Evolutionary conservation across 2,888 invertebrate genomes (phyloP).

Genomic region (Hydrotaea cyrtoneurina): DNA sequence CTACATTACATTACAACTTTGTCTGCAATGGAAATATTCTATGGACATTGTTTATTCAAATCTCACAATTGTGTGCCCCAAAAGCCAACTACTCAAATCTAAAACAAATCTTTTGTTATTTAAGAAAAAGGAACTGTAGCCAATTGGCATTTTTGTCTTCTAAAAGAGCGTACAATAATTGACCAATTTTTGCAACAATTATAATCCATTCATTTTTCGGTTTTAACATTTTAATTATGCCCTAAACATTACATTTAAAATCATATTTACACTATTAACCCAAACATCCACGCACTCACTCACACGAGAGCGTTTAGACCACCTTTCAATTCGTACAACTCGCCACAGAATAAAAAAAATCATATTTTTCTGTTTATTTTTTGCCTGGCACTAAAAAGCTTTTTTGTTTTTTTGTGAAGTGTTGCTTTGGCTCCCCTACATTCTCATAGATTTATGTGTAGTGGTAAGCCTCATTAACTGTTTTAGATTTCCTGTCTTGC

Average conservation of each 20-base stretch:
- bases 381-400: no score
- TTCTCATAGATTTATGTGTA: background rate
- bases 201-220: background rate
- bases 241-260: slow-evolving; percentile 14
- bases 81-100: no score
- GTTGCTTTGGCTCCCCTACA: background rate
- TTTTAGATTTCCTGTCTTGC: slow-evolving; percentile 66
- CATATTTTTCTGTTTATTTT: background rate
- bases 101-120: no score
- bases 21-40: no score
- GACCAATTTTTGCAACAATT: background rate
- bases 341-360: no score
- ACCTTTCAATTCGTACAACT: background rate
- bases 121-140: background rate
- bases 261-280: slow-evolving; percentile 1
- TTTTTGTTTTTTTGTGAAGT: no score
- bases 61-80: background rate
- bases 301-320: background rate
- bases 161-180: background rate
- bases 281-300: background rate
- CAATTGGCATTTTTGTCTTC: background rate
- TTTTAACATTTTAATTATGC: background rate
- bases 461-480: slow-evolving; percentile 65
- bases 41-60: background rate
- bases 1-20: no score